Conservation (phyloP, 2,113 vertebrate genomes). For the Leuciscus idus region DNA sequence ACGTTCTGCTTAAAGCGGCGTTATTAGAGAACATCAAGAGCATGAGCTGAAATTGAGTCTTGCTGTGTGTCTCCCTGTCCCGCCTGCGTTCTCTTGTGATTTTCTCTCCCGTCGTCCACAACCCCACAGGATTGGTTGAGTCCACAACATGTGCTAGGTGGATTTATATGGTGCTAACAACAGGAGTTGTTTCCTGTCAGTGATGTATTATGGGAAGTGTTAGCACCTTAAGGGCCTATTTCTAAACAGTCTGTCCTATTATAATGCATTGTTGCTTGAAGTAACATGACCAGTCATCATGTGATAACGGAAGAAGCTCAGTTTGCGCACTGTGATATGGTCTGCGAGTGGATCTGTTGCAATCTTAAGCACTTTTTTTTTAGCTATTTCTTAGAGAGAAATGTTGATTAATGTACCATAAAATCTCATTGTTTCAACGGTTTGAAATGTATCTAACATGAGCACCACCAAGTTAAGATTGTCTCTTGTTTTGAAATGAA, state of each 20-base stretch:
- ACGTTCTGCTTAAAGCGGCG: constrained; percentile 76
- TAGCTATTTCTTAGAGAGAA: background rate
- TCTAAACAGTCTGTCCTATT: background rate
- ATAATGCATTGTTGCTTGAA: background rate
- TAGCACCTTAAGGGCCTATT: constrained; percentile 16
- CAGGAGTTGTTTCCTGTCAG: constrained; percentile 3
- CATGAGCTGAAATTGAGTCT: constrained; percentile 78
- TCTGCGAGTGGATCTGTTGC: background rate
- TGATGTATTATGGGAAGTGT: background rate
- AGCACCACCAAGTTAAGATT: background rate
- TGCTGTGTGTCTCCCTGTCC: background rate
- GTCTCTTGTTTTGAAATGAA: background rate
- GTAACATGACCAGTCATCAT: background rate
- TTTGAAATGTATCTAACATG: background rate
- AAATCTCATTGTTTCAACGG: background rate
- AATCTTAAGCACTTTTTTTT: constrained; percentile 19
- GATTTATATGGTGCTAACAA: background rate
- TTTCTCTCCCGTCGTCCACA: background rate
- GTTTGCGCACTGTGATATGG: background rate
- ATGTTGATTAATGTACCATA: background rate
- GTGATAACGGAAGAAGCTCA: background rate
- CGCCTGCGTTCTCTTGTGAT: background rate
- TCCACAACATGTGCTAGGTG: constrained; percentile 16
- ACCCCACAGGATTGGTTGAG: background rate
- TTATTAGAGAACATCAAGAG: constrained; percentile 75